Percentiles rank a stretch among this genome's conserved stretches.
Conservation (phyloP, 2,113 vertebrate genomes). For the Cisticola juncidis region DNA sequence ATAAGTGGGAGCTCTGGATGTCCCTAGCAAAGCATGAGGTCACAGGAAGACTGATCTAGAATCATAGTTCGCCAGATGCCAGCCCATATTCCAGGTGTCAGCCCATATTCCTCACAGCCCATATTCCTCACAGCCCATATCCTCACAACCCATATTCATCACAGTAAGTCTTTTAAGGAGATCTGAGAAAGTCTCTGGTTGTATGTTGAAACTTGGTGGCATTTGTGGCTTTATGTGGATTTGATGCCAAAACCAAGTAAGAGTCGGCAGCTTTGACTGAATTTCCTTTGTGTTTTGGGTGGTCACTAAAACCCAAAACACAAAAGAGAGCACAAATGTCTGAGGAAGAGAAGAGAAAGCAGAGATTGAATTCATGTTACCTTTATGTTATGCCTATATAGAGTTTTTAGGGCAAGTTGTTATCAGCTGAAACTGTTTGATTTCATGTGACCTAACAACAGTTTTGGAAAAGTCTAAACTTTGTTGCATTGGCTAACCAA, state of each 20-base stretch:
- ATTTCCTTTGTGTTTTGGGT: conserved; percentile 34
- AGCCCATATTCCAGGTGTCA: not conserved
- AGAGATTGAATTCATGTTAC: not conserved
- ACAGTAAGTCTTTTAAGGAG: not conserved
- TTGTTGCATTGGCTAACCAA: not conserved
- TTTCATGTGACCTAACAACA: not conserved
- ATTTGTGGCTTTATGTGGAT: not conserved
- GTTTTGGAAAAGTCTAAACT: not conserved
- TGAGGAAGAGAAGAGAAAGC: not conserved
- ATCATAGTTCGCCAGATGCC: not conserved
- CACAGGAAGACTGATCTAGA: not conserved
- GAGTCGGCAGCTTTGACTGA: not conserved
- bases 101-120: too few relatives aligned
- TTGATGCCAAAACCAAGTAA: conserved; percentile 9
- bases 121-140: not conserved
- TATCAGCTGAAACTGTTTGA: not conserved
- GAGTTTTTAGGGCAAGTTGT: not conserved
- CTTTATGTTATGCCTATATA: not conserved
- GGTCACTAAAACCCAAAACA: not conserved
- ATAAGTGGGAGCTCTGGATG: not conserved
- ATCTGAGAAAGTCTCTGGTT: conserved; percentile 4
- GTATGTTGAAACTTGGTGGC: conserved; percentile 5
- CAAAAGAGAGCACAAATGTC: not conserved
- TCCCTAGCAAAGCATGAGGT: not conserved
- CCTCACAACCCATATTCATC: not conserved